Percentiles rank a stretch among this genome's conserved stretches.
These are phyloP conservation scores for Stigmatopora argus DNA, from an alignment of 2,113 vertebrate species.

Conservation along the genomic window DNA sequence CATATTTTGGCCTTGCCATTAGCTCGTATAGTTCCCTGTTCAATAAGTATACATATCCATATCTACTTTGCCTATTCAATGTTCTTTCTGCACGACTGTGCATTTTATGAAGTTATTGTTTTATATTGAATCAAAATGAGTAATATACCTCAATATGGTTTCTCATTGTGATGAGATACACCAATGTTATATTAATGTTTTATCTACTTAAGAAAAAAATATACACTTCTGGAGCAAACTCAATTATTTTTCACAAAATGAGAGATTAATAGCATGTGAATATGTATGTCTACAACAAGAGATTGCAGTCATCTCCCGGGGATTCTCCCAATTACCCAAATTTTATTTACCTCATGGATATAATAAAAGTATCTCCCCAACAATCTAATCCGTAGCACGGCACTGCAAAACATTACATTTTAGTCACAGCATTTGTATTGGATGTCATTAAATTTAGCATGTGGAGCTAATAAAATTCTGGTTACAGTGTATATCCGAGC, in stretches of 20 bases:
- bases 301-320: too few species aligned
- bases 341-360: background rate
- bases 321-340: too few species aligned
- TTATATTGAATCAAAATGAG: constrained; percentile 27
- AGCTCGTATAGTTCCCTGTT: constrained; percentile 22
- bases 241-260: too few species aligned
- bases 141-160: background rate
- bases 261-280: too few species aligned
- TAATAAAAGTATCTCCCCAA: background rate
- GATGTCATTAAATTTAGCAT: background rate
- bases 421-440: background rate
- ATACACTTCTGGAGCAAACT: too few species aligned
- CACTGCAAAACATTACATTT: background rate
- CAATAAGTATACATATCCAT: constrained; percentile 19
- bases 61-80: constrained; percentile 14
- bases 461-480: background rate
- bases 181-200: too few species aligned
- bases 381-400: background rate
- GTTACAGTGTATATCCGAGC: background rate
- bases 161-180: background rate
- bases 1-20: constrained; percentile 36
- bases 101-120: background rate
- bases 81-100: constrained; percentile 6
- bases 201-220: too few species aligned
- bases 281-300: too few species aligned